Percentiles rank a stretch among this genome's conserved stretches.
Evolutionary conservation across 2,888 invertebrate species (phyloP).

Genomic region (Callyntrura sp.): DNA sequence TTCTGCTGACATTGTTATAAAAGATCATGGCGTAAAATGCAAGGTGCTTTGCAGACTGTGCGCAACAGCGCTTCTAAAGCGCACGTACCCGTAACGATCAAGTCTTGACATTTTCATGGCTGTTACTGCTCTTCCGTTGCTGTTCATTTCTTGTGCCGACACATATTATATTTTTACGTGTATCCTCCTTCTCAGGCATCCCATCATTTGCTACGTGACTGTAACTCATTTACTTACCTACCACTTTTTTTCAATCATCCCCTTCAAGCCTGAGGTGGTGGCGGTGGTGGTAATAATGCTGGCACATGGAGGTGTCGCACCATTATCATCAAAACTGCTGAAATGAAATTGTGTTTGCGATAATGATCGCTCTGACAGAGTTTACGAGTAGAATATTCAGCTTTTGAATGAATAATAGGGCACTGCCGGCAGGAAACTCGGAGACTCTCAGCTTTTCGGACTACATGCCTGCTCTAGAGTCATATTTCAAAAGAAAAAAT

Average conservation of each 20-base stretch:
- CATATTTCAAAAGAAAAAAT: neutral
- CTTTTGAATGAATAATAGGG: constrained; percentile 10
- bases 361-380: constrained; percentile 23
- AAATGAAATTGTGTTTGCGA: constrained; percentile 23
- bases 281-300: neutral
- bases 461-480: neutral
- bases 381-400: neutral
- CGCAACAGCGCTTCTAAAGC: constrained; percentile 14
- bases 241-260: constrained; percentile 60
- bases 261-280: constrained; percentile 46
- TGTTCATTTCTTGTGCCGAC: neutral
- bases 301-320: constrained; percentile 54
- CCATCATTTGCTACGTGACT: constrained; percentile 50
- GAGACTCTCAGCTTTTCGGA: constrained; percentile 14
- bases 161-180: constrained; percentile 23
- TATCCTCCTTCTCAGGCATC: neutral
- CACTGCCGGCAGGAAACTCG: constrained; percentile 46
- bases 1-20: constrained; percentile 11
- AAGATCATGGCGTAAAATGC: neutral
- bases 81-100: constrained; percentile 64
- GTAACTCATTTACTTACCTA: constrained; percentile 32
- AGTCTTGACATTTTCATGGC: constrained; percentile 66
- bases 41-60: neutral
- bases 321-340: constrained; percentile 55
- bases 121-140: constrained; percentile 72